phyloP scores from a whole-genome alignment of 2,797 vertebrate genomes.

The Pterois miles region DNA sequence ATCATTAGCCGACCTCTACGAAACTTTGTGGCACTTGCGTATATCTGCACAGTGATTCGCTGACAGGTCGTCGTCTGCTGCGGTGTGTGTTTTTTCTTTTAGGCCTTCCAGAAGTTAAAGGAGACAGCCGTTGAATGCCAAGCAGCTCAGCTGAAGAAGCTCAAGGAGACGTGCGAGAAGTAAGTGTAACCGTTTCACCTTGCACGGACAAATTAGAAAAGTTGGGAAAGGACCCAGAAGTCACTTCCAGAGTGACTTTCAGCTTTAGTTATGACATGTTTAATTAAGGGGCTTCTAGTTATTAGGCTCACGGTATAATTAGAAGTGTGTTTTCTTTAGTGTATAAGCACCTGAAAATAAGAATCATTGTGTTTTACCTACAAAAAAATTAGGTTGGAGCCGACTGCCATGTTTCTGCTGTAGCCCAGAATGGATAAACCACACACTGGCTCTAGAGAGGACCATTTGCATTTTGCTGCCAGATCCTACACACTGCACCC shows the following conservation, averaged over 20 bases:
- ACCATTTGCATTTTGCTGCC: too few relatives aligned
- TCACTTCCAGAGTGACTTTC: neutral
- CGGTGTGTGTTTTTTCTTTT: conserved; percentile 33
- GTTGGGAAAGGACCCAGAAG: neutral
- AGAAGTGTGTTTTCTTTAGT: accelerated
- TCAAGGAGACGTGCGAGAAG: conserved; percentile 88
- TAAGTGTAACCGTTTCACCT: conserved; percentile 51
- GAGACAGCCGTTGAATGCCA: conserved; percentile 83
- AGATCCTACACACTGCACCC: too few relatives aligned
- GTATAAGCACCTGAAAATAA: too few relatives aligned
- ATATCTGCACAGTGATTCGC: conserved; percentile 37
- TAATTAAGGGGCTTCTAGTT: too few relatives aligned
- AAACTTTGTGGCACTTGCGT: neutral
- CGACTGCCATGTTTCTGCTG: accelerated
- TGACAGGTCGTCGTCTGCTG: conserved; percentile 24
- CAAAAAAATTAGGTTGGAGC: too few relatives aligned
- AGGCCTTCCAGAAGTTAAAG: conserved; percentile 85
- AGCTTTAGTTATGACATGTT: too few relatives aligned
- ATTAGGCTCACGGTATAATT: too few relatives aligned
- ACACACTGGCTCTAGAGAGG: too few relatives aligned
- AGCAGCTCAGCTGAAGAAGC: conserved; percentile 84
- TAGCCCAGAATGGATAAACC: too few relatives aligned
- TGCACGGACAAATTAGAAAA: neutral
- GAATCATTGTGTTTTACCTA: too few relatives aligned
- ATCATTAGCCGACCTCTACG: conserved; percentile 8